Evolutionary conservation across 2,113 vertebrate species (phyloP), one percentile per base, ranked within the genome.

Genomic region (Datnioides undecimradiatus): DNA sequence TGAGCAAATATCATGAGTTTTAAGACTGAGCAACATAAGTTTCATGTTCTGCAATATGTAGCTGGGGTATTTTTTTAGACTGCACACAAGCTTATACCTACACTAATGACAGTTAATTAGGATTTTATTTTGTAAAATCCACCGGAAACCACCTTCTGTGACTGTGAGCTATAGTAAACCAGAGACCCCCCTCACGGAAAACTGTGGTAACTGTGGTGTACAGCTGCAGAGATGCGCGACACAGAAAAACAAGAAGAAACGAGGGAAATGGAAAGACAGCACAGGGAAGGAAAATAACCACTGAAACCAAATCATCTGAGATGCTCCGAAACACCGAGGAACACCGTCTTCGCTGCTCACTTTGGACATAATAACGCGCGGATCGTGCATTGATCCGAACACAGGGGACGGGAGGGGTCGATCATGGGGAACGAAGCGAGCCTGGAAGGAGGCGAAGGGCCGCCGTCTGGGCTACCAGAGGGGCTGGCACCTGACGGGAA

Each of bases 401-500:
- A 67, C 64, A 40, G 79, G 72, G 84, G 46, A 82, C 87, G 91
- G 88, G 91, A 93, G 91, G 91, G 90, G 86, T 91, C 90, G 71
- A 93, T 94, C 95, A 99, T 99, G 97, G 98, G 98, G 91, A 99
- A 99, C 93, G 97, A 99, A 90, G 96, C 97, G 78, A 99, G 98
- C 94, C 90, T 97, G 88, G 97, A 99, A 93, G 96, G 95, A 73
- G 97, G 96, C 80, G 97, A 97, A 71, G 97, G 94, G 87, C 91
- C 93, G 76, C 84, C 92, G 85, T 88, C 92, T 64, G 94, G 94
- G 87, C 94, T 96, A 36, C 95, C 96, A 73, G 96, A 96, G 93
- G 97, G 96, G 76, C 94, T 95, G 86, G 94, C 92, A 82, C 95
- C 93, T 70, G 97, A 96, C 91, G 94, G 95, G 45, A 94, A 95